Base-by-base conservation (phyloP, 2,888 invertebrate species). In the Drosophila neotestacea region DNA sequence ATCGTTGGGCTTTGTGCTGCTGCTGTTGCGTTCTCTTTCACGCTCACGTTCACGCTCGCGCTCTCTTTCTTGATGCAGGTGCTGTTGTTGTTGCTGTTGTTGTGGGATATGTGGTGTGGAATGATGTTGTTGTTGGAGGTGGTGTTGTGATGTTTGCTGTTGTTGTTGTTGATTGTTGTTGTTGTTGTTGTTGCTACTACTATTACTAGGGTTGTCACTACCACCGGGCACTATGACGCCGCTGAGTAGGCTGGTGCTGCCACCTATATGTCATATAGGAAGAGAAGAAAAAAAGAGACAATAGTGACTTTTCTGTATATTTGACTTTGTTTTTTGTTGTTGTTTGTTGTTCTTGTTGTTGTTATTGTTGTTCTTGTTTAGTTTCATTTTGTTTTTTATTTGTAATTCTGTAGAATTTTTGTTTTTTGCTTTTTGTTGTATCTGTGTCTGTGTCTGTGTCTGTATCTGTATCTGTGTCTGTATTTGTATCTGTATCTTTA, bases 271-370 rank as follows among this genome's bases (percentile, higher is more conserved):
- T 86, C 82, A 93, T 92, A 91, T 91, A 92, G 93, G 92, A 92
- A 92, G 92, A 92, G 92, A 93, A 92, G 93, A 92, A 92, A 93
- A 92, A 93, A 92, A 93, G 93, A 93, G 93, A 93, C 93, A 93
- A 92, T 92, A 93, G 93, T 93, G 93, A 93, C 93, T 93, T 92
- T 86, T 91, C 91, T 91, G 91, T 92, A 83, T 86, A 86, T 90
- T 86, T 85, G 74, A 91, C 90, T 89, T 84, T 73, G 81, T 81
- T 84, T 69, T 79, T 62, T 66, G 55, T 52, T 75, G 44, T 54
- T 55, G 44, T 63, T 67, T 39, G 5, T 46, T 59, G 55, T 58
- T 59, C 38, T 9, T 51, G 32, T 50, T 54, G 11, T 27, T 47
- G 32, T 46, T 59, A 34, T 27, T 54, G 27, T 56, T 32, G 32